These are phyloP conservation scores for Microplitis manilae DNA, from an alignment of 2,888 invertebrate species.

Conservation along the genomic window DNA sequence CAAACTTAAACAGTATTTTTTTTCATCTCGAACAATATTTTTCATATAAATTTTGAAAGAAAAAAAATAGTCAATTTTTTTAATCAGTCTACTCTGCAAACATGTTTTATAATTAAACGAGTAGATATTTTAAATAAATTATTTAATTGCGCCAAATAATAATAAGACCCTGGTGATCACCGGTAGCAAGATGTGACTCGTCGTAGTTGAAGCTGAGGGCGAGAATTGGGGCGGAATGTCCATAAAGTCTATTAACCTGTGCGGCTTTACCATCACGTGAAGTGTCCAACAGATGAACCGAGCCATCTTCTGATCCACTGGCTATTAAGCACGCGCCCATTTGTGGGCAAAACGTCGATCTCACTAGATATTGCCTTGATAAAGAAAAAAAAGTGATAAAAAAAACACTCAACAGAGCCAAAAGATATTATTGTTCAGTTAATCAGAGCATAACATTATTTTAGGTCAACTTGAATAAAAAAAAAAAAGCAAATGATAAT, in stretches of 20 bases:
- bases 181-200: conserved; percentile 88
- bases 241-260: conserved; percentile 78
- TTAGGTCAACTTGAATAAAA: conserved; percentile 4
- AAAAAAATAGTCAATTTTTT: not conserved
- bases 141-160: conserved; percentile 78
- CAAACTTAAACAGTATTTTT: no score
- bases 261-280: conserved; percentile 70
- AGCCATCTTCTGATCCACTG: conserved; percentile 69
- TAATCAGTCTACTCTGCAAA: not conserved
- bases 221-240: conserved; percentile 87
- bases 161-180: conserved; percentile 85
- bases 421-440: not conserved
- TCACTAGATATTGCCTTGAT: conserved; percentile 72
- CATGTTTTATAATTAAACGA: not conserved
- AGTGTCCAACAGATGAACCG: conserved; percentile 66
- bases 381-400: conserved; percentile 21
- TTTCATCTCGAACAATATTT: no score
- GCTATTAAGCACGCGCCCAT: conserved; percentile 68
- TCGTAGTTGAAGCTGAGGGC: conserved; percentile 91
- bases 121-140: not conserved
- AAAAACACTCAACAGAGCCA: conserved; percentile 18
- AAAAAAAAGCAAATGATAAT: not conserved
- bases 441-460: conserved; percentile 10
- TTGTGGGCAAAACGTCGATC: conserved; percentile 86
- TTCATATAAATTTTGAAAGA: no score